Evolutionary conservation across 2,888 invertebrate genomes (phyloP).

Genomic region (Morpho deidamia): DNA sequence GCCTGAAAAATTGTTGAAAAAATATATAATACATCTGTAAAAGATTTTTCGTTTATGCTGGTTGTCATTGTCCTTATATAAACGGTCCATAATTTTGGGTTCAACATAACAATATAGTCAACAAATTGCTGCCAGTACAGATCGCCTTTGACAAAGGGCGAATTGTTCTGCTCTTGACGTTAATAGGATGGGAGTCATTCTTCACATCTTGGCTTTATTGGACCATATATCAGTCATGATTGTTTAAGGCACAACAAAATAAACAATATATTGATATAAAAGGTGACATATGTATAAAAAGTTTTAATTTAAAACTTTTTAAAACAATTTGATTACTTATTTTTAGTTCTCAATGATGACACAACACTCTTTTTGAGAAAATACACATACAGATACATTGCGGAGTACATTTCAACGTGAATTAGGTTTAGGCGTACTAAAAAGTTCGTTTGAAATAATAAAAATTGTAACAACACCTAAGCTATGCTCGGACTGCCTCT

Average conservation of each 20-base stretch:
- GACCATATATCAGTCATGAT: conserved; percentile 49
- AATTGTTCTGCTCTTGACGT: conserved; percentile 61
- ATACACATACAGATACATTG: too few species aligned
- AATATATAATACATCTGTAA: background rate
- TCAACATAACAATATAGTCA: conserved; percentile 26
- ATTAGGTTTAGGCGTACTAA: too few species aligned
- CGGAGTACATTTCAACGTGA: too few species aligned
- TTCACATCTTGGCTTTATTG: conserved; percentile 63
- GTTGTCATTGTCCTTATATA: conserved; percentile 1
- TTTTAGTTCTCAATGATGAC: too few species aligned
- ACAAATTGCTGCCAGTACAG: conserved; percentile 60
- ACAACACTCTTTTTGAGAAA: too few species aligned
- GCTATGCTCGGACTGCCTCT: too few species aligned
- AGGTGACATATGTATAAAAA: too few species aligned
- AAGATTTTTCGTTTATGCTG: too few species aligned
- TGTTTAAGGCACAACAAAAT: conserved; percentile 27
- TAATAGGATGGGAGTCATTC: conserved; percentile 63
- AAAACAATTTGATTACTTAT: too few species aligned
- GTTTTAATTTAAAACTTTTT: too few species aligned
- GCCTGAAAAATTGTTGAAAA: background rate
- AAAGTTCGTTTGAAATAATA: too few species aligned
- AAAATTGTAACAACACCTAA: too few species aligned
- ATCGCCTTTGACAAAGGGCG: conserved; percentile 47
- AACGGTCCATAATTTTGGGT: conserved; percentile 3
- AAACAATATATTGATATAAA: background rate